Percentiles rank a stretch among this genome's conserved stretches.
phyloP scores from a whole-genome alignment of 2,113 vertebrate species.

The Hyperopisus bebe region DNA sequence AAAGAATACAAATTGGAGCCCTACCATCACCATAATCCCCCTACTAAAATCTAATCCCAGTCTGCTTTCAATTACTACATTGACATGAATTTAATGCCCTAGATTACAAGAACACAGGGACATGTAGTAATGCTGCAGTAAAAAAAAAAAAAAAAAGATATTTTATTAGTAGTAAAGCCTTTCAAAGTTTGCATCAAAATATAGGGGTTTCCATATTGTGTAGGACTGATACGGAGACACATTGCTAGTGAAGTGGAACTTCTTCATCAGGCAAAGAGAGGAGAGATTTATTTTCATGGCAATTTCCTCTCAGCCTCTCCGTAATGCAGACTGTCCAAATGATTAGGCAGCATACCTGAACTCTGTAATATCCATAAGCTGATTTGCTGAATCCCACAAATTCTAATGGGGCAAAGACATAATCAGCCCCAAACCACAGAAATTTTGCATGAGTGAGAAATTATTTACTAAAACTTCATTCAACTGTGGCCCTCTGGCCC shows the following conservation, averaged over 20 bases:
- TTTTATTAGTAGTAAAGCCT: slow-evolving; percentile 60
- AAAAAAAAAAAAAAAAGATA: slow-evolving; percentile 67
- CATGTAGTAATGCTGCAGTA: slow-evolving; percentile 65
- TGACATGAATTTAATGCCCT: slow-evolving; percentile 63
- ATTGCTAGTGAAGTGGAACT: not conserved
- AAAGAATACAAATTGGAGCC: not conserved
- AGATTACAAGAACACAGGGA: slow-evolving; percentile 59
- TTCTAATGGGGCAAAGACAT: not conserved
- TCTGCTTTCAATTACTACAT: slow-evolving; percentile 71
- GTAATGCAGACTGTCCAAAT: not conserved
- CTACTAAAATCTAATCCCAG: slow-evolving; percentile 46
- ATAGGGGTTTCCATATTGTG: not conserved
- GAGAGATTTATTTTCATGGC: not conserved
- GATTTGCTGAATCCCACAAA: not conserved
- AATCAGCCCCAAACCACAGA: not conserved
- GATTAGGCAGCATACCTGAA: not conserved
- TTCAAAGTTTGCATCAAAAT: not conserved
- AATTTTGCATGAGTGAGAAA: not conserved
- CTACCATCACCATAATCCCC: slow-evolving; percentile 22
- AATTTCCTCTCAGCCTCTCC: not conserved
- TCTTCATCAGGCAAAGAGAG: not conserved
- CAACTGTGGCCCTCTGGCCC: not conserved
- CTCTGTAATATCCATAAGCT: not conserved
- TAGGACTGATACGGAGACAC: not conserved
- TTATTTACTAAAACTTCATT: not conserved